A percentile compares a stretch with the other conserved stretches of the same genome.
phyloP scores from a whole-genome alignment of 2,113 vertebrate species.

The Hypocryptadius cinnamomeus region DNA sequence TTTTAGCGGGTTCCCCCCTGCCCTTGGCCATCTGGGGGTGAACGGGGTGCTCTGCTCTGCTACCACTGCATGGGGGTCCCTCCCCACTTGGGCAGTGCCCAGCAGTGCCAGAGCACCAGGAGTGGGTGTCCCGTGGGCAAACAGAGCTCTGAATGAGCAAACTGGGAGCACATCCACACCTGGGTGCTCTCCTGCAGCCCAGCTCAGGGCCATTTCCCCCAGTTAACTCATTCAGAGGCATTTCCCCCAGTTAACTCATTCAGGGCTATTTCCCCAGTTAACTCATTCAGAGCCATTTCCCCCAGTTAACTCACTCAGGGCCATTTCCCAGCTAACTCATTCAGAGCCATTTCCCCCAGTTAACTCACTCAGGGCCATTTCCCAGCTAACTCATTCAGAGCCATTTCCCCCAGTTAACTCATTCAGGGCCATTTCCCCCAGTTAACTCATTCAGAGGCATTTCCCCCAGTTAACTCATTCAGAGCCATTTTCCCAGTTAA shows the following conservation, averaged over 20 bases:
- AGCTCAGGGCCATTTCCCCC: neutral
- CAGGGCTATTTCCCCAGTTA: neutral
- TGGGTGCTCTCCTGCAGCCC: neutral
- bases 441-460: neutral
- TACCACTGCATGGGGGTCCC: slow-evolving; percentile 67
- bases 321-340: no score
- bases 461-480: neutral
- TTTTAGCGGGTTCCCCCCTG: rapidly evolving
- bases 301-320: no score
- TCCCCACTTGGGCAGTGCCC: slow-evolving; percentile 60
- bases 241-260: neutral
- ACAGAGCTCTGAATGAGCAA: slow-evolving; percentile 72
- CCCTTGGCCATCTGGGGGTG: neutral
- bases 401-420: no score
- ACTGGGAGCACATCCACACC: neutral
- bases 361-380: no score
- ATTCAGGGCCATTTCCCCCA: no score
- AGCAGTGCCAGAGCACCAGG: slow-evolving; percentile 65
- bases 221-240: neutral
- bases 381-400: no score
- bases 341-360: no score
- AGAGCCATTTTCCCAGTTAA: no score
- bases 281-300: no score
- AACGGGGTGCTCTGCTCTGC: slow-evolving; percentile 75
- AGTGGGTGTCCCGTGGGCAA: slow-evolving; percentile 72